Base-by-base conservation (phyloP, 2,113 vertebrate genomes). In the Heterochromis multidens region DNA sequence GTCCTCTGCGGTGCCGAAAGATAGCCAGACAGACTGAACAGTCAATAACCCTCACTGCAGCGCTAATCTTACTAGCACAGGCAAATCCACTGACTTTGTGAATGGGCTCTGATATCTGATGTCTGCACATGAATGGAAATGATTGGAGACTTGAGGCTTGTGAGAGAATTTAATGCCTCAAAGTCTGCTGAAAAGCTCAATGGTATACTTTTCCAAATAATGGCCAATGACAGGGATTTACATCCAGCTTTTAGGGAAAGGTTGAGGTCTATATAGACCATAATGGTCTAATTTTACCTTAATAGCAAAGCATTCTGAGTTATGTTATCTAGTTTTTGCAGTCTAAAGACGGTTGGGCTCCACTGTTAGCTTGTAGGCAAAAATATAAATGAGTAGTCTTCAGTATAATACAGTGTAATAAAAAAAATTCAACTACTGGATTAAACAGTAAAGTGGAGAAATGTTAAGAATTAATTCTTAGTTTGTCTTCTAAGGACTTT, bases 61-160 rank as follows among this genome's bases (percentile, higher is more conserved):
- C 1, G 43, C 90, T 95, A 91, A 95, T 94, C 93, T 91, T 62
- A 92, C 91, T n/a, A 80, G 76, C 80, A 49, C 87, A 84, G 84
- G 65, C 79, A 87, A 83, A 91, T 85, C 83, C 88, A 81, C 76
- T 35, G 61, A 87, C 60, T 87, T 79, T 92, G 49, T 94, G 91
- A 94, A 93, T 90, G 90, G 86, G 77, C 90, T 77, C 82, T 70
- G 81, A 86, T 89, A 93, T 93, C 90, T 87, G 92, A 93, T 93
- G 86, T 87, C 88, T 80, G 62, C 65, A 62, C 67, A 87, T 87
- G 88, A 93, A 91, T 92, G 88, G 87, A 77, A 90, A 84, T 90
- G 74, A 85, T 65, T 60, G 76, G 85, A 88, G 87, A 80, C 78
- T 84, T 7, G 59, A 89, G 83, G 86, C 84, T 72, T 77, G 86